A percentile compares a stretch with the other conserved stretches of the same genome.
phyloP scores from a whole-genome alignment of 2,797 vertebrate species.

The Steatocranus sp. region DNA sequence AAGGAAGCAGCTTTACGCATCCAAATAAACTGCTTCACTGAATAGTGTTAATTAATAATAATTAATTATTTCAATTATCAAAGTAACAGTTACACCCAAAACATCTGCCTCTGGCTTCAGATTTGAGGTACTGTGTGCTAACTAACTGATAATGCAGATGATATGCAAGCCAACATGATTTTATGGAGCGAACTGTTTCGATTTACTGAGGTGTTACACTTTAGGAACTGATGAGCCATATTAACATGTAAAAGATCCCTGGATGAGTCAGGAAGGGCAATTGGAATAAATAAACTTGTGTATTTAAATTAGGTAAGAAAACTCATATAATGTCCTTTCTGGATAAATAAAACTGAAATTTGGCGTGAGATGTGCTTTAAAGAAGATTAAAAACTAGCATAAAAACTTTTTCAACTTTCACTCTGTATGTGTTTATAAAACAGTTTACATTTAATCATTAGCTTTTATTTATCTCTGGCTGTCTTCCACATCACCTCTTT shows the following conservation, averaged over 20 bases:
- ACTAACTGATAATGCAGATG: not conserved
- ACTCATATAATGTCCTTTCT: not conserved
- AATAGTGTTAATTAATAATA: not conserved
- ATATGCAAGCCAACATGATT: not conserved
- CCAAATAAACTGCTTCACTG: not conserved
- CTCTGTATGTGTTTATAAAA: not conserved
- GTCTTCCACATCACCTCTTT: not conserved
- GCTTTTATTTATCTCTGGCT: not conserved
- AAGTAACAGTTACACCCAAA: not conserved
- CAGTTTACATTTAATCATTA: not conserved
- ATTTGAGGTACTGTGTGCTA: not conserved
- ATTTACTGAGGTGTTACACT: not conserved
- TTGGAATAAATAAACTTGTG: accelerated
- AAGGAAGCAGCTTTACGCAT: not conserved
- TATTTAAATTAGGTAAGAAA: not conserved
- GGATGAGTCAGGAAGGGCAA: not conserved
- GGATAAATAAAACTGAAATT: not conserved
- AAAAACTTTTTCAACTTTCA: not conserved
- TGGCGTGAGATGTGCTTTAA: accelerated
- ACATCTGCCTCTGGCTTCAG: not conserved
- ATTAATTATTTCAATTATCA: not conserved
- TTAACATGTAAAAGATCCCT: not conserved
- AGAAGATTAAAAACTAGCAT: not conserved
- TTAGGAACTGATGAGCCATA: not conserved
- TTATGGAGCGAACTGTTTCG: accelerated